A percentile compares a stretch with the other conserved stretches of the same genome.
These are phyloP conservation scores for Chrysolina haemoptera DNA, from an alignment of 2,888 invertebrate species.

Conservation along the genomic window DNA sequence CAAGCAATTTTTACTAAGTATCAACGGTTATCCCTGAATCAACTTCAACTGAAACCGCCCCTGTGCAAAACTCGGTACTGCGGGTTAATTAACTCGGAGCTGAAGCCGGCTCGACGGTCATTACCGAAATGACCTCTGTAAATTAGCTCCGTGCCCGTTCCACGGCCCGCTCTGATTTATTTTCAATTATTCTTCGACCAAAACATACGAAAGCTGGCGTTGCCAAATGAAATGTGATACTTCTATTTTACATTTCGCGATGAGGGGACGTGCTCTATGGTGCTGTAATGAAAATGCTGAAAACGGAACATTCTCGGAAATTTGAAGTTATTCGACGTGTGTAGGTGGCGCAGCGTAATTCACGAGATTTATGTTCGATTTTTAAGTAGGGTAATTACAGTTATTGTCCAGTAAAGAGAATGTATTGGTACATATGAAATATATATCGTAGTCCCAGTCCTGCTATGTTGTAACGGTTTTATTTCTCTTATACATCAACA, in stretches of 20 bases:
- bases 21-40: conserved; percentile 26
- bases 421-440: not conserved
- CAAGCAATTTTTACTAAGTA: not conserved
- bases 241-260: conserved; percentile 31
- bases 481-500: no score
- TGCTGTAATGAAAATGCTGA: not conserved
- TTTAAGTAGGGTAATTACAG: conserved; percentile 5
- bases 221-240: conserved; percentile 34
- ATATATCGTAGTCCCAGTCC: not conserved
- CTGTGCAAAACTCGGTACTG: conserved; percentile 45
- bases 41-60: conserved; percentile 11
- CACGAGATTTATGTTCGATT: conserved; percentile 10
- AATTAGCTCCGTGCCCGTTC: conserved; percentile 55
- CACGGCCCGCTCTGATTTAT: conserved; percentile 58
- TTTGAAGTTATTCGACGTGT: conserved; percentile 27
- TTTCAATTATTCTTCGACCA: conserved; percentile 58
- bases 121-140: conserved; percentile 62
- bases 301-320: conserved; percentile 16
- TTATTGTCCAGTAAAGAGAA: conserved; percentile 2
- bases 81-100: conserved; percentile 61
- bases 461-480: not conserved
- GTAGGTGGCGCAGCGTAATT: conserved; percentile 6
- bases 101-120: conserved; percentile 58
- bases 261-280: conserved; percentile 1
- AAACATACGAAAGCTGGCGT: conserved; percentile 36